Conservation (phyloP, 2,113 vertebrate genomes). For the Budorcas taxicolor region DNA sequence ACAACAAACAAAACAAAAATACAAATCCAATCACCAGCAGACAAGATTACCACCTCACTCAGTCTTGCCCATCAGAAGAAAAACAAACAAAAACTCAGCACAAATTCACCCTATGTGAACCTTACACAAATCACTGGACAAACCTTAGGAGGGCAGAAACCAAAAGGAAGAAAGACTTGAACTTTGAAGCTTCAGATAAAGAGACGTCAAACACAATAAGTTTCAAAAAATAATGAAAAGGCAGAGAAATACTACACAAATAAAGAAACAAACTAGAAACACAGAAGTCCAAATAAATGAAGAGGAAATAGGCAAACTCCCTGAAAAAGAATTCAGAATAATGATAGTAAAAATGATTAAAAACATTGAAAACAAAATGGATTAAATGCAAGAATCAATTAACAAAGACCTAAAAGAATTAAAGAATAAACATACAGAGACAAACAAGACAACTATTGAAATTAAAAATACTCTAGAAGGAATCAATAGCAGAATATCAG, state of each 20-base stretch:
- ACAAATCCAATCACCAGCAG: not conserved
- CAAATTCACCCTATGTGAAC: not conserved
- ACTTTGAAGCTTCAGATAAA: not conserved
- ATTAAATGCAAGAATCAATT: not conserved
- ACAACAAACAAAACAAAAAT: not conserved
- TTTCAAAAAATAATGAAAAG: not conserved
- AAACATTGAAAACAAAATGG: not conserved
- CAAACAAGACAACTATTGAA: not conserved
- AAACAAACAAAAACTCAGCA: not conserved
- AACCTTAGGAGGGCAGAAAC: not conserved
- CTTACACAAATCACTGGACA: not conserved
- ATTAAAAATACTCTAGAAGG: not conserved
- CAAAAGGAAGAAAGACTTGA: not conserved
- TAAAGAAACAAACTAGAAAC: not conserved
- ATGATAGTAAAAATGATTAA: not conserved
- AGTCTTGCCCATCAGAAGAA: not conserved
- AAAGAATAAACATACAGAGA: not conserved
- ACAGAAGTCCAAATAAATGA: not conserved
- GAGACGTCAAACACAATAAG: not conserved
- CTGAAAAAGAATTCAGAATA: not conserved
- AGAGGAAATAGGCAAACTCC: not conserved
- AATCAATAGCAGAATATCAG: not conserved
- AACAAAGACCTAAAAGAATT: not conserved
- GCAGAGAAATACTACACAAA: not conserved
- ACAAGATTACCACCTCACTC: not conserved